phyloP scores from a whole-genome alignment of 1,140 invertebrate species.

The Penaeus indicus region DNA sequence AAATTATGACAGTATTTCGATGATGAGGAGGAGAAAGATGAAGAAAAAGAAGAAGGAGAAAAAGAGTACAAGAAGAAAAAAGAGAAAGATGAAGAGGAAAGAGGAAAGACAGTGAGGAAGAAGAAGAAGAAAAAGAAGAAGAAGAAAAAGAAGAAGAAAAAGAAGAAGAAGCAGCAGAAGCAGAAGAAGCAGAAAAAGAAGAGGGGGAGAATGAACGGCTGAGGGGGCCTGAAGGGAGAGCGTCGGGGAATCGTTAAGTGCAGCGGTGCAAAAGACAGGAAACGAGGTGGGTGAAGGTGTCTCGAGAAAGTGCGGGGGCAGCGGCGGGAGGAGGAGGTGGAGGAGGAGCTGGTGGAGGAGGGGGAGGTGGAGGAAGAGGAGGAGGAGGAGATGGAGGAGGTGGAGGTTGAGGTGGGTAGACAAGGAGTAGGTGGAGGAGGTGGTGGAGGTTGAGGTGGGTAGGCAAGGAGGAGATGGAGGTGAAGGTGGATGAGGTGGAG shows the following conservation, averaged over 20 bases:
- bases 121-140: background rate
- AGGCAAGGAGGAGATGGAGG: background rate
- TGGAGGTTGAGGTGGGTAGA: background rate
- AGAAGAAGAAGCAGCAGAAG: background rate
- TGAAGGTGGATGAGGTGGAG: background rate
- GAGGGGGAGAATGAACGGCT: background rate
- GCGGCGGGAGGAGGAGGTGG: background rate
- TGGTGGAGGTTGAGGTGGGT: background rate
- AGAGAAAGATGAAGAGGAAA: background rate
- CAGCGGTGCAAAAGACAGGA: slow-evolving; percentile 48
- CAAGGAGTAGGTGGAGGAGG: background rate
- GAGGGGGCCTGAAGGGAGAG: slow-evolving; percentile 21
- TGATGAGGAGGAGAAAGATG: background rate
- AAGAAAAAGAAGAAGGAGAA: background rate
- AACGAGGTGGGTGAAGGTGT: slow-evolving; percentile 46
- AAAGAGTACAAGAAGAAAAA: too few relatives aligned
- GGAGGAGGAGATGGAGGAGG: background rate
- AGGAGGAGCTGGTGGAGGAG: background rate
- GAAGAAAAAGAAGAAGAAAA: background rate
- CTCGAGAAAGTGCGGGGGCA: background rate
- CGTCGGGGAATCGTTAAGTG: slow-evolving; percentile 27
- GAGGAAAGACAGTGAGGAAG: too few relatives aligned
- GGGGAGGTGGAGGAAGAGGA: background rate
- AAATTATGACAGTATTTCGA: too few relatives aligned
- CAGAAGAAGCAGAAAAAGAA: background rate